Conservation (phyloP, 37 sponge, comb jelly and placozoan genomes). For the Haliclona indistincta region DNA sequence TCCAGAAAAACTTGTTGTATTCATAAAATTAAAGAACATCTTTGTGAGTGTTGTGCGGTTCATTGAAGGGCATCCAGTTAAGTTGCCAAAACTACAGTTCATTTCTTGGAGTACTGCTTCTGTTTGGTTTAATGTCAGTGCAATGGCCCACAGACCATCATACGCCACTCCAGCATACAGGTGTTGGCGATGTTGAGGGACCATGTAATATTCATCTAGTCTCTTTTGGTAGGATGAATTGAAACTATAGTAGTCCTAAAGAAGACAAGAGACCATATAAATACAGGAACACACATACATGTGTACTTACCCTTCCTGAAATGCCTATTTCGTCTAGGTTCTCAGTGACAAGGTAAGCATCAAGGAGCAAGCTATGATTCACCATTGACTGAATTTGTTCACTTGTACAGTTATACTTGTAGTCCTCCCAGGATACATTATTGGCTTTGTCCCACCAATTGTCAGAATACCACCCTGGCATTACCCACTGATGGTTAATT, state of each 20-base stretch:
- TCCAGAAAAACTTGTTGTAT: conserved; percentile 26
- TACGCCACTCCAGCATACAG: conserved; percentile 37
- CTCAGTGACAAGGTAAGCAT: not conserved
- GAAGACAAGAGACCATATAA: too few species aligned
- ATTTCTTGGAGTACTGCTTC: conserved; percentile 10
- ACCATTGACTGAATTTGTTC: not conserved
- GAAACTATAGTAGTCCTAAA: too few species aligned
- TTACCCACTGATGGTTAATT: conserved; percentile 61
- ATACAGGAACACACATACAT: too few species aligned
- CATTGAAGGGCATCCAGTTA: conserved; percentile 13
- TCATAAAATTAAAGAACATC: conserved; percentile 16
- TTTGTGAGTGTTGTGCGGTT: conserved; percentile 13
- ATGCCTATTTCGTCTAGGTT: not conserved
- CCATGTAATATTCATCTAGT: too few species aligned
- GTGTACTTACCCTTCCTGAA: too few species aligned
- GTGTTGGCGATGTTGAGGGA: too few species aligned
- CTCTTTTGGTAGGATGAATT: too few species aligned
- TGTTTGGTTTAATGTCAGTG: conserved; percentile 34
- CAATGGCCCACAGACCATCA: conserved; percentile 60
- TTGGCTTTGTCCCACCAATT: conserved; percentile 56
- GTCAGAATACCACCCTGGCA: conserved; percentile 49
- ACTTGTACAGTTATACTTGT: not conserved
- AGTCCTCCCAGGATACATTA: conserved; percentile 3
- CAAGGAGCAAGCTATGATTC: not conserved
- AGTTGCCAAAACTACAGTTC: not conserved